Base-by-base conservation (phyloP, 2,888 invertebrate genomes). In the Xiphydria camelus region DNA sequence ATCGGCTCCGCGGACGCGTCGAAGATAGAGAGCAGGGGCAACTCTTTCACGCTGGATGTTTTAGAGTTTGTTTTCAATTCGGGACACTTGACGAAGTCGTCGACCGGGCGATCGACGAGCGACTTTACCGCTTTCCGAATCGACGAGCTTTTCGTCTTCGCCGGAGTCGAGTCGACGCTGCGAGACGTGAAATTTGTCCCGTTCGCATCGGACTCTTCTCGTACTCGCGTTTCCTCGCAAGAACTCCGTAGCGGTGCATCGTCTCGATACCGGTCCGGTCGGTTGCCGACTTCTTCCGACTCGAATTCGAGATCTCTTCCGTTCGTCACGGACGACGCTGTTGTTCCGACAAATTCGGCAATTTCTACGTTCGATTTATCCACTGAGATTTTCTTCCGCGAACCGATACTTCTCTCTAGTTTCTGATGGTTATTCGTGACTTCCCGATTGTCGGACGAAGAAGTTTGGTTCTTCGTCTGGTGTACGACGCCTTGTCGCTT, bases 1-100 rank as follows among this genome's bases (percentile, higher is more conserved):
- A 58, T 53, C 3, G 41, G 20, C 2, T 58, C 45, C 4, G 52
- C 41, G 10, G 55, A 45, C 33, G 55, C 49, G 14, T 59, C 57
- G 36, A 72, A 64, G 33, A 73, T 51, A 7, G 73, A 67, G 12
- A 74, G 49, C 10, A 74, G 51, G 36, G 74, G 73, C 46, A 74
- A 52, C 51, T 74, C 74, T 32, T 60, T 62, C 19, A 60, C 46
- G 49, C 56, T 66, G 12, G 54, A 59, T 34, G 55, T 52, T 40
- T 54, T 57, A 20, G 41, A 43, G 5, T 47, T 40, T 2, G 52
- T 23, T 19, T 44, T 20, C 39, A 54, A 42, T 43, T 50, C 19
- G 46, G 25, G 12, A 36, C 40, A 20, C 43, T 29, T 14, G 47
- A 49, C 36, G 15, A 53, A 55, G 46, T 50, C 41, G 15, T 46